Evolutionary conservation across 1,140 invertebrate genomes (phyloP).

Genomic region (Heliconius hermathena): DNA sequence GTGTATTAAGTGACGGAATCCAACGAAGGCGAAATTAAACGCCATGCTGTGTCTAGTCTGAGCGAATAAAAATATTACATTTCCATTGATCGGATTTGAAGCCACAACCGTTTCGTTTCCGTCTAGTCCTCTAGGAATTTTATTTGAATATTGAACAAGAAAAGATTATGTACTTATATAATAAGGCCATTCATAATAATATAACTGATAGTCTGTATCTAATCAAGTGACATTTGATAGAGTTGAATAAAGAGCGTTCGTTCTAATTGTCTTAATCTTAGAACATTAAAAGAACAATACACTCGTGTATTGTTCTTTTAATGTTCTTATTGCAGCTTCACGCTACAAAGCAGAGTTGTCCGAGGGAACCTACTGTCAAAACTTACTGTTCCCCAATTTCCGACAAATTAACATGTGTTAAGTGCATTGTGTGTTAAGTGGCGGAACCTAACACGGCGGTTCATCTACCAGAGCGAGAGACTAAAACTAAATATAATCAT

Average conservation of each 20-base stretch:
- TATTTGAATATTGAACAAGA: background rate
- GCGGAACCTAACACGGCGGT: background rate
- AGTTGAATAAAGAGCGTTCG: background rate
- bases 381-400: too few species aligned
- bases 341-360: too few species aligned
- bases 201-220: background rate
- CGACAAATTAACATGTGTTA: too few species aligned
- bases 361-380: too few species aligned
- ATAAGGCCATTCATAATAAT: background rate
- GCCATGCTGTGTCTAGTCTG: too few species aligned
- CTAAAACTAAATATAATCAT: background rate
- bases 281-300: too few species aligned
- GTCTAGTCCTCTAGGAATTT: background rate
- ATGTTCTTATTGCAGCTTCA: too few species aligned
- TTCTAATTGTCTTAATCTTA: background rate
- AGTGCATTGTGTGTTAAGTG: background rate
- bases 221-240: constrained; percentile 12
- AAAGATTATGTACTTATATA: constrained; percentile 5
- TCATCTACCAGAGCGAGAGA: background rate
- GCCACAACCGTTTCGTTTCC: background rate
- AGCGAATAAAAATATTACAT: too few species aligned
- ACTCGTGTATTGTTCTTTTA: background rate
- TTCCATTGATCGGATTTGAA: background rate
- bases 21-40: too few species aligned
- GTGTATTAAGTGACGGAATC: too few species aligned